Evolutionary conservation across 2,888 invertebrate genomes (phyloP).

Genomic region (Sarcophaga subvicina): DNA sequence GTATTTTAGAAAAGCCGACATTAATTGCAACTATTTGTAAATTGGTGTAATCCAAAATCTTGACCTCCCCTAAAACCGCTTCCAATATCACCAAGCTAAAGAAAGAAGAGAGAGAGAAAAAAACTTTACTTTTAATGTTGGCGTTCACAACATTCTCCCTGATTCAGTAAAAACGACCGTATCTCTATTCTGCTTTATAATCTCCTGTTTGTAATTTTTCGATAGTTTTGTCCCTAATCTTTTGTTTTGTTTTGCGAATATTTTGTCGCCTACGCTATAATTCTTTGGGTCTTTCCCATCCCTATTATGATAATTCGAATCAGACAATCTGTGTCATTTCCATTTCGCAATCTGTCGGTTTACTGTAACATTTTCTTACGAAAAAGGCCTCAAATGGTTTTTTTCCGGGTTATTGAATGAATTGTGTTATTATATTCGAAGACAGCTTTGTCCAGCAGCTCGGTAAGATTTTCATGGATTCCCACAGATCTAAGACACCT

Average conservation of each 20-base stretch:
- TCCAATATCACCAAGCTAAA: not conserved
- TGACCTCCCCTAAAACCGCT: not conserved
- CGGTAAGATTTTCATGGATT: not conserved
- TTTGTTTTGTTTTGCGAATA: not conserved
- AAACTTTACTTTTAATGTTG: no score
- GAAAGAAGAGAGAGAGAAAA: not conserved
- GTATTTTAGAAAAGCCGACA: slow-evolving; percentile 17
- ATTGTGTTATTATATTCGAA: no score
- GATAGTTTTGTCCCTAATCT: not conserved
- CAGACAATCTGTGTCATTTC: no score
- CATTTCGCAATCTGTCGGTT: no score
- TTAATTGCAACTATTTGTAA: not conserved
- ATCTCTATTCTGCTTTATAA: not conserved
- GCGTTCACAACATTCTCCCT: not conserved
- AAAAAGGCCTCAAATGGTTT: no score
- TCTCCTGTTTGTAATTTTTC: not conserved
- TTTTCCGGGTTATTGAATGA: no score
- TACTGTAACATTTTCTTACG: no score
- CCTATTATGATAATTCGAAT: no score
- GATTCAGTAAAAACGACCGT: not conserved
- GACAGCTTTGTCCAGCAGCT: slow-evolving; percentile 1
- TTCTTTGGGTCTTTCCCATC: not conserved
- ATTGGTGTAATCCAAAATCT: not conserved
- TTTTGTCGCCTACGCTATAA: not conserved
- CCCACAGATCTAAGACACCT: slow-evolving; percentile 1